A percentile compares a stretch with the other conserved stretches of the same genome.
Evolutionary conservation across 1,140 invertebrate species (phyloP).

Genomic region (Pissodes strobi): DNA sequence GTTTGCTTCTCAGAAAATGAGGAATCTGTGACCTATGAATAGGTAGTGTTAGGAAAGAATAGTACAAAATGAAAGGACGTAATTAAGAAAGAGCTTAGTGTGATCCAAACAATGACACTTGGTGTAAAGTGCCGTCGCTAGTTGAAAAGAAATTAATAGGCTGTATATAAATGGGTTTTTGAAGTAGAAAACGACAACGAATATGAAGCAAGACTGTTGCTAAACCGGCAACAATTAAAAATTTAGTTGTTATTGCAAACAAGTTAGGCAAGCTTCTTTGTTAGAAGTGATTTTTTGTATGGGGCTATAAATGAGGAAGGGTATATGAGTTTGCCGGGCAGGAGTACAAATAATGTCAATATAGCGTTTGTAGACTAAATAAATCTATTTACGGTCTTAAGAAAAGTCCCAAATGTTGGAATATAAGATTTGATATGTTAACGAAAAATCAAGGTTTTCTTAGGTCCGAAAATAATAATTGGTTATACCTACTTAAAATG

Average conservation of each 20-base stretch:
- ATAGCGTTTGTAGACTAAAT: background rate
- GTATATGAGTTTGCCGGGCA: background rate
- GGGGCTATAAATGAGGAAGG: background rate
- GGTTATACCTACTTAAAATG: too few relatives aligned
- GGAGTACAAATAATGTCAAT: background rate
- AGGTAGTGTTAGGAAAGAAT: too few relatives aligned
- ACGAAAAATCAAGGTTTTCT: too few relatives aligned
- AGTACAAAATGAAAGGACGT: background rate
- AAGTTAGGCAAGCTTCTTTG: too few relatives aligned
- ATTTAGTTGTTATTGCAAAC: too few relatives aligned
- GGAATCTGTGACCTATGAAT: too few relatives aligned
- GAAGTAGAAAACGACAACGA: background rate
- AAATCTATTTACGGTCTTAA: too few relatives aligned
- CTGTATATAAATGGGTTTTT: background rate
- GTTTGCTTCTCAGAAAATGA: too few relatives aligned
- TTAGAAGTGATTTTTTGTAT: background rate
- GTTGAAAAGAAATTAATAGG: background rate
- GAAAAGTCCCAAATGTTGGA: too few relatives aligned
- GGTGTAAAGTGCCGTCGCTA: background rate
- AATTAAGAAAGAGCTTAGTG: background rate
- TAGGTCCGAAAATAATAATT: too few relatives aligned
- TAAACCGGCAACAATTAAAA: background rate
- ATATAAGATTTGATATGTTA: too few relatives aligned
- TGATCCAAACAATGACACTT: background rate
- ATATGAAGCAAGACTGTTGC: too few relatives aligned